A percentile compares a stretch with the other conserved stretches of the same genome.
Conservation (phyloP, 2,888 invertebrate genomes). For the Melipona beecheii region DNA sequence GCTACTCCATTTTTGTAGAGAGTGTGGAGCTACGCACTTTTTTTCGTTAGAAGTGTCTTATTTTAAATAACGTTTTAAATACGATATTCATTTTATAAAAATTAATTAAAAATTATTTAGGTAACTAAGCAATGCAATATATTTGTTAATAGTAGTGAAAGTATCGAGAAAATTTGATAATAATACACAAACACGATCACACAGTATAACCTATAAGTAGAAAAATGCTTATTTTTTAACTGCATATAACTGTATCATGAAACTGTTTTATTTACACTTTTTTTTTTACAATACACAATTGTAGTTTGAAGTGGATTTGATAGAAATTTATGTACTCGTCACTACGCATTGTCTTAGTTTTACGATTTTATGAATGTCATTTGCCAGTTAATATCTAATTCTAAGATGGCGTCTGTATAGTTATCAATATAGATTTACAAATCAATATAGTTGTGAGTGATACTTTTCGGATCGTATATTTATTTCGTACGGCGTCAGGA, state of each 20-base stretch:
- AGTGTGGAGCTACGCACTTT: not conserved
- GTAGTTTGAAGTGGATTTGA: not conserved
- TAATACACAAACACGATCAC: not conserved
- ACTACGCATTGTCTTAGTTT: not conserved
- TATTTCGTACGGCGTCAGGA: conserved; percentile 8
- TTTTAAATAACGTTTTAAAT: not conserved
- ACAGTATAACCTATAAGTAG: not conserved
- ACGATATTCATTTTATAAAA: not conserved
- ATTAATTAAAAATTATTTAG: not conserved
- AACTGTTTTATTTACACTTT: not conserved
- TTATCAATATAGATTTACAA: not conserved
- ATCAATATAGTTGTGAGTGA: not conserved
- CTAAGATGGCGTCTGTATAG: not conserved
- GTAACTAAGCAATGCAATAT: not conserved
- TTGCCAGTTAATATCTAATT: no score
- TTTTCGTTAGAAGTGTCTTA: not conserved
- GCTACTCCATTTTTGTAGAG: not conserved
- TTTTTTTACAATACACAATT: not conserved
- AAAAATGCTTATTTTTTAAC: not conserved
- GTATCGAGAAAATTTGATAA: not conserved
- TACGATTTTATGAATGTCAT: not conserved
- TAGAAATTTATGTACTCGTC: not conserved
- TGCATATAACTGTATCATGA: not conserved
- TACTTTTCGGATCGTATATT: conserved; percentile 8
- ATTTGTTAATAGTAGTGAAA: not conserved